A percentile compares a stretch with the other conserved stretches of the same genome.
Conservation (phyloP, 2,888 invertebrate genomes). For the Protula sp. region DNA sequence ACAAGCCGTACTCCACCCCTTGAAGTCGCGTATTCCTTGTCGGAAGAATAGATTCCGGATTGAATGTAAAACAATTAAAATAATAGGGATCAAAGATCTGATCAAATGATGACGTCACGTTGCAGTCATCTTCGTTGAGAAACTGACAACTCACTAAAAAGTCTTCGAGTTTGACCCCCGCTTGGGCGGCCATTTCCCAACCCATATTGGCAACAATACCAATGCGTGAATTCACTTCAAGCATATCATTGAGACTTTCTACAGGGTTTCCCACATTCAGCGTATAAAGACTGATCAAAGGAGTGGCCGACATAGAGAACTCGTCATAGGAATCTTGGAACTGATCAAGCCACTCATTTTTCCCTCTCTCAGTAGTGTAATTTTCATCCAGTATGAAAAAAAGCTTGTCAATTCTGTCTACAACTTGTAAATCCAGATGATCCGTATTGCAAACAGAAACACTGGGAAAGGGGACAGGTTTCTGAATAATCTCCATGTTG, state of each 20-base stretch:
- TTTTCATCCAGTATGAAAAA: background rate
- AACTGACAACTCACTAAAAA: constrained; percentile 27
- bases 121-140: constrained; percentile 21
- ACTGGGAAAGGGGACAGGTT: constrained; percentile 25
- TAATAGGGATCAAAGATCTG: constrained; percentile 27
- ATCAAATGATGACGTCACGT: constrained; percentile 18
- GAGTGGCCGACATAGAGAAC: background rate
- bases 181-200: constrained; percentile 14
- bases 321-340: background rate
- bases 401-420: constrained; percentile 14
- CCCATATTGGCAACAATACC: constrained; percentile 26
- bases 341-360: background rate
- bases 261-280: background rate
- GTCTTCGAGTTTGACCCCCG: constrained; percentile 21
- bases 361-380: too few species aligned
- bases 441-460: constrained; percentile 28
- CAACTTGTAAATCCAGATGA: constrained; percentile 21
- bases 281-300: background rate
- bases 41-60: constrained; percentile 16
- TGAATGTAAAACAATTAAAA: constrained; percentile 29
- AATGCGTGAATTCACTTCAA: constrained; percentile 22
- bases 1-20: constrained; percentile 27
- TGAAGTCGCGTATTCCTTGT: constrained; percentile 19
- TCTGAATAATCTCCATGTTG: constrained; percentile 26
- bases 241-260: constrained; percentile 6